Conservation (phyloP, 2,797 vertebrate genomes). For the Natrix natrix region DNA sequence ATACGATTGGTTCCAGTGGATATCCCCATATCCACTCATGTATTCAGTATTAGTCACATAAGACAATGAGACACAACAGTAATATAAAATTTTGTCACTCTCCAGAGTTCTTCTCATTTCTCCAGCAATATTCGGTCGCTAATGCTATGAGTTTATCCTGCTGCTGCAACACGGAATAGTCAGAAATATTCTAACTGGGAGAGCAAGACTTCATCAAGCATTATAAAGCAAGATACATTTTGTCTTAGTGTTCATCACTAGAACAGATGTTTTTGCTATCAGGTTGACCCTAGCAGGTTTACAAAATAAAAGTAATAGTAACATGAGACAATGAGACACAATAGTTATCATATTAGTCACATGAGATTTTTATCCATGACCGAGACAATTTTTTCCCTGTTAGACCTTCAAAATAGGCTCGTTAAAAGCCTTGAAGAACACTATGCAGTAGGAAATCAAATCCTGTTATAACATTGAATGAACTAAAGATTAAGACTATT, state of each 20-base stretch:
- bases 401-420: background rate
- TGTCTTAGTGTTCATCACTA: background rate
- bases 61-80: background rate
- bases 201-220: background rate
- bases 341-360: background rate
- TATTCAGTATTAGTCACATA: background rate
- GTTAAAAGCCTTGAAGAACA: background rate
- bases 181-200: background rate
- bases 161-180: background rate
- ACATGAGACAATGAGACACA: background rate
- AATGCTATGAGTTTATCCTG: background rate
- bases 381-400: background rate
- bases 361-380: background rate
- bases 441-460: background rate
- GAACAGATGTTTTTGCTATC: background rate
- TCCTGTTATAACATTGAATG: background rate
- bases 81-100: background rate
- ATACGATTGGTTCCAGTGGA: no score
- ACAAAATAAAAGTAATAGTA: background rate
- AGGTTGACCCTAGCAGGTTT: no score
- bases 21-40: background rate
- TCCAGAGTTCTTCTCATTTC: background rate
- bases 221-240: background rate
- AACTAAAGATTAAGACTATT: background rate
- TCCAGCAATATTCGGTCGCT: background rate